Conservation (phyloP, 1,140 invertebrate species). For the Platorchestia sp. region DNA sequence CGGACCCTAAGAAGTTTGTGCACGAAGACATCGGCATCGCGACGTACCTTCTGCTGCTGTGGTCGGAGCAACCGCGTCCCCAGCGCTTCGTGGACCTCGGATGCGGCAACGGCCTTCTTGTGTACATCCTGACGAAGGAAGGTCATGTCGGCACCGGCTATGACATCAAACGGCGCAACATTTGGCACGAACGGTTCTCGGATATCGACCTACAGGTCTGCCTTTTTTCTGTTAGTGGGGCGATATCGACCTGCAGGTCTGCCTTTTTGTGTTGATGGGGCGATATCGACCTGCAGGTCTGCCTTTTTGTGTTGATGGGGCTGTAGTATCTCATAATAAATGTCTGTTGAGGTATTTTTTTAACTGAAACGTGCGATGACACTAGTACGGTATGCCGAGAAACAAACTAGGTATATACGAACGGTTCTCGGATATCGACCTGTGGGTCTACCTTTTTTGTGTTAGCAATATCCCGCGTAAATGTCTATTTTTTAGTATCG, state of each 20-base stretch:
- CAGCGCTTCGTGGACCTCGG: slow-evolving; percentile 93
- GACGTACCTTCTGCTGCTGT: slow-evolving; percentile 87
- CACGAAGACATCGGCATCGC: slow-evolving; percentile 97
- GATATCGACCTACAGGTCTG: slow-evolving; percentile 66
- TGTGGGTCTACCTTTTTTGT: slow-evolving; percentile 56
- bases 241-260: neutral
- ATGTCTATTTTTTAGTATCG: neutral
- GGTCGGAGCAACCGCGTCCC: slow-evolving; percentile 75
- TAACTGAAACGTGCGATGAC: neutral
- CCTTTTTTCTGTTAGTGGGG: neutral
- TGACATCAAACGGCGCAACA: slow-evolving; percentile 89
- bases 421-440: slow-evolving; percentile 62
- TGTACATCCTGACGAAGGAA: slow-evolving; percentile 88
- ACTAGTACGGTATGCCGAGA: too few species aligned
- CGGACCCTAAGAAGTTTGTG: slow-evolving; percentile 94
- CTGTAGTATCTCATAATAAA: neutral
- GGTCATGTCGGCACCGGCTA: slow-evolving; percentile 89
- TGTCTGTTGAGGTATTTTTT: neutral
- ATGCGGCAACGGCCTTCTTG: slow-evolving; percentile 96
- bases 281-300: neutral
- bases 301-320: neutral
- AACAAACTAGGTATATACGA: too few species aligned
- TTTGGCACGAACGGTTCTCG: slow-evolving; percentile 80
- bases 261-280: neutral
- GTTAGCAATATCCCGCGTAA: neutral